Base-by-base conservation (phyloP, 2,888 invertebrate species). In the Tenthredo notha region DNA sequence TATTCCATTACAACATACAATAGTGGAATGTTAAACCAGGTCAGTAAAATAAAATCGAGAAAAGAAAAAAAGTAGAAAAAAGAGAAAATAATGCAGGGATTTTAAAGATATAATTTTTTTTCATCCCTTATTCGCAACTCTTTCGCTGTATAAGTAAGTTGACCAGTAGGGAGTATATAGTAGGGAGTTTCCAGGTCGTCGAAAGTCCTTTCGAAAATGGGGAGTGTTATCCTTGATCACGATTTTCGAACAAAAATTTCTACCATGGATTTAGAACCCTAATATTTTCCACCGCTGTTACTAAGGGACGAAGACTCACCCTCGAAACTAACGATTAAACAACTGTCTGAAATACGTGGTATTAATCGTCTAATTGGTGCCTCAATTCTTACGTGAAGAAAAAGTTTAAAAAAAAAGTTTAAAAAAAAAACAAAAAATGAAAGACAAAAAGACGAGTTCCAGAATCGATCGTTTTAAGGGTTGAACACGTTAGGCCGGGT, bases 281-380 rank as follows among this genome's bases (percentile, higher is more conserved):
- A 25, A 61, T 25, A 21, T 4, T 61, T 5, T 18, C 12, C 29
- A 4, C 15, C 33, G 29, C 67, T 67, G 67, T 67, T 33, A 67
- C 67, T 18, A 67, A 67, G 67, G 67, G 33, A 33, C 10, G 18
- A 33, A 67, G 18, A 67, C 29, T 15, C 67, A 18, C 67, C 67
- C 18, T 7, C 5, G 33, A 15, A 12, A 67, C 10, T 67, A 67
- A 67, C 67, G 67, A 67, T 67, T 67, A 33, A 67, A 67, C 67
- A 67, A 67, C 67, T 67, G 33, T 67, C 67, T 67, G 18, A 25
- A 25, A 25, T 61, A 61, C 25, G 10, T 12, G 61, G 61, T 67
- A 67, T 33, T 74, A 74, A 74, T 74, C 74, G 40, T 29, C 40
- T 43, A 74, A 74, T 43, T 74, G 74, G 12, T 43, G 43, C 25